These are phyloP conservation scores for Drosophila novamexicana DNA, from an alignment of 1,140 invertebrate genomes.

Conservation along the genomic window DNA sequence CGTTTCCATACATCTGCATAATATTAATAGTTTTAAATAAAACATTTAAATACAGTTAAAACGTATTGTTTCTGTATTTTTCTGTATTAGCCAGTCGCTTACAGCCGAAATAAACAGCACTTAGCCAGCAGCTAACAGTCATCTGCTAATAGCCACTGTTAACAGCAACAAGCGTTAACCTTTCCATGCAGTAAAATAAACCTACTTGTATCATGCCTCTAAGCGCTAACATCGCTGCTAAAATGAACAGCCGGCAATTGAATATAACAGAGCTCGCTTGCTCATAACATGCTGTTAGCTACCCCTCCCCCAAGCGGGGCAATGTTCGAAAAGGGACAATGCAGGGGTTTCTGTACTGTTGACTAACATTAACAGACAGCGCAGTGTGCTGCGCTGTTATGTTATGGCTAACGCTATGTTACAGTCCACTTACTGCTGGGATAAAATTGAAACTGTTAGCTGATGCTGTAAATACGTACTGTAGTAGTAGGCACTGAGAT, in stretches of 20 bases:
- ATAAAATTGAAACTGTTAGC: background rate
- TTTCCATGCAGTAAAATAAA: background rate
- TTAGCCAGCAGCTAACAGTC: background rate
- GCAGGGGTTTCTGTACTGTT: slow-evolving; percentile 35
- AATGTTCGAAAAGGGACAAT: slow-evolving; percentile 64
- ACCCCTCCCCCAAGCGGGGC: slow-evolving; percentile 51
- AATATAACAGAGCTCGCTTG: slow-evolving; percentile 5
- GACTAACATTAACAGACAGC: slow-evolving; percentile 36
- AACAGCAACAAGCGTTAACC: background rate
- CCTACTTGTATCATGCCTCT: background rate
- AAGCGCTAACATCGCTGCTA: slow-evolving; percentile 4
- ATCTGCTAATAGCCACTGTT: background rate
- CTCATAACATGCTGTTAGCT: slow-evolving; percentile 36
- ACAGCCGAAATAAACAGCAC: background rate
- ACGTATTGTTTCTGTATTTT: background rate
- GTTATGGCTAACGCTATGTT: background rate
- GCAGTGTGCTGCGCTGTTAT: slow-evolving; percentile 1
- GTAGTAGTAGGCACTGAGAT: too few relatives aligned
- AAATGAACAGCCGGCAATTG: background rate
- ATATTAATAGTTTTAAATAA: background rate
- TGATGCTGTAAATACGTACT: background rate
- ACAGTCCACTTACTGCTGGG: background rate
- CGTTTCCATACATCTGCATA: background rate
- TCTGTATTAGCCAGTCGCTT: too few relatives aligned
- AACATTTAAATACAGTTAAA: too few relatives aligned